A percentile compares a stretch with the other conserved stretches of the same genome.
These are phyloP conservation scores for Oryctolagus cuniculus DNA, from an alignment of 2,113 vertebrate species.

Conservation along the genomic window DNA sequence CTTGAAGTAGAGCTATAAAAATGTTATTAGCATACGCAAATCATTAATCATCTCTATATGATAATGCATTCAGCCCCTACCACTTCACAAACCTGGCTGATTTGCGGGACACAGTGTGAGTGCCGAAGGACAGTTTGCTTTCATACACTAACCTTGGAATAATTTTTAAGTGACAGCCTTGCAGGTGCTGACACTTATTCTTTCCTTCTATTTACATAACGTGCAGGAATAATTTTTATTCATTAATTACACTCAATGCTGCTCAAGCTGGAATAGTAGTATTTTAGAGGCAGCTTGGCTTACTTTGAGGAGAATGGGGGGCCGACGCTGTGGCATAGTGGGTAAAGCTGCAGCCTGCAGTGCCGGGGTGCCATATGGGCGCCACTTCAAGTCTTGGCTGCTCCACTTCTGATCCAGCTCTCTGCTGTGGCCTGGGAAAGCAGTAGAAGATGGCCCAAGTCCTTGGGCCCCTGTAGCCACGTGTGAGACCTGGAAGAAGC, in stretches of 20 bases:
- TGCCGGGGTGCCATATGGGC: no score
- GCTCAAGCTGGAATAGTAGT: neutral
- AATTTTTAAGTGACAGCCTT: constrained; percentile 60
- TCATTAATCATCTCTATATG: constrained; percentile 68
- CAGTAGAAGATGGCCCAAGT: no score
- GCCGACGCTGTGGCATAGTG: no score
- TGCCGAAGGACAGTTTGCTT: constrained; percentile 45
- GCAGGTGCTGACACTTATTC: neutral
- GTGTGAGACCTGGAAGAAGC: no score
- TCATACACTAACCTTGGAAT: constrained; percentile 64
- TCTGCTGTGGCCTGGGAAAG: no score
- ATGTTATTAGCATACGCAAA: constrained; percentile 54
- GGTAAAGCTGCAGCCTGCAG: no score
- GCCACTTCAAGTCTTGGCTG: no score
- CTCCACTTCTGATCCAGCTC: no score
- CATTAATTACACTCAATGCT: neutral
- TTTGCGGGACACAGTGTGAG: constrained; percentile 7
- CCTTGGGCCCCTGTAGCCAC: no score
- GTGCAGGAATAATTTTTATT: constrained; percentile 29
- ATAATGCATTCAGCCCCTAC: constrained; percentile 19
- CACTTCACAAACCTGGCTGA: constrained; percentile 32
- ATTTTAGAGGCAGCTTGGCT: constrained; percentile 16
- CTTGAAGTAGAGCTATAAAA: constrained; percentile 57
- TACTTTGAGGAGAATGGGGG: neutral
- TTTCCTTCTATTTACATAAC: constrained; percentile 52